phyloP scores from a whole-genome alignment of 2,888 invertebrate genomes.

The Drosophila setosimentum region DNA sequence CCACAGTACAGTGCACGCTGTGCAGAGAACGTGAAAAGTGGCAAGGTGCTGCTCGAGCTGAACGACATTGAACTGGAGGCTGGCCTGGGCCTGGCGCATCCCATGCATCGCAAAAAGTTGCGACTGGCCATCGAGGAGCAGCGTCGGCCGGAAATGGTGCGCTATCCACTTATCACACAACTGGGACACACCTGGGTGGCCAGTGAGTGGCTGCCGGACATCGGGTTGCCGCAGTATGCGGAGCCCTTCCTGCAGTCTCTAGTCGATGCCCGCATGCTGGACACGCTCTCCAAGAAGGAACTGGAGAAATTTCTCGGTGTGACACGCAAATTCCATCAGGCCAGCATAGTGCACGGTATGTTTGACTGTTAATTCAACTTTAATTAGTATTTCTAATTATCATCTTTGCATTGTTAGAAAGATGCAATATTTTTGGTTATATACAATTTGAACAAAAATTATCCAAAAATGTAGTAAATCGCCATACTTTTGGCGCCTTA shows the following conservation, averaged over 20 bases:
- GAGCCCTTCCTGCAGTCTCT: constrained; percentile 95
- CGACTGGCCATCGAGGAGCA: constrained; percentile 97
- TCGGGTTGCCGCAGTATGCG: constrained; percentile 95
- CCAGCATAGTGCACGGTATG: constrained; percentile 94
- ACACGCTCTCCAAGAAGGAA: constrained; percentile 96
- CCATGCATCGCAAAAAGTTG: constrained; percentile 96
- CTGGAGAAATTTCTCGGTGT: constrained; percentile 97
- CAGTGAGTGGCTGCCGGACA: constrained; percentile 96
- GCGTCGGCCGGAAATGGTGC: constrained; percentile 93
- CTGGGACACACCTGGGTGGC: constrained; percentile 97
- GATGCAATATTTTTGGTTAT: not conserved
- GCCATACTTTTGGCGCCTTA: too few relatives aligned
- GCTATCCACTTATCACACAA: constrained; percentile 94
- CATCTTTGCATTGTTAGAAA: not conserved
- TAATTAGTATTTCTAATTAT: not conserved
- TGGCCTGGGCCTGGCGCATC: constrained; percentile 95
- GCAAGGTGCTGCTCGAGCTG: constrained; percentile 96
- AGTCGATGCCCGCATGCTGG: constrained; percentile 97
- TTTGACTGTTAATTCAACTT: not conserved
- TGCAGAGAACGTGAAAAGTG: constrained; percentile 97
- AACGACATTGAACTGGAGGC: constrained; percentile 96
- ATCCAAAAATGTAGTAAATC: too few relatives aligned
- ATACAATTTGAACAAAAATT: too few relatives aligned
- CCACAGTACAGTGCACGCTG: constrained; percentile 96
- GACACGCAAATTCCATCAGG: constrained; percentile 97